A percentile compares a stretch with the other conserved stretches of the same genome.
Conservation (phyloP, 2,113 vertebrate genomes). For the Ibidorhyncha struthersii region DNA sequence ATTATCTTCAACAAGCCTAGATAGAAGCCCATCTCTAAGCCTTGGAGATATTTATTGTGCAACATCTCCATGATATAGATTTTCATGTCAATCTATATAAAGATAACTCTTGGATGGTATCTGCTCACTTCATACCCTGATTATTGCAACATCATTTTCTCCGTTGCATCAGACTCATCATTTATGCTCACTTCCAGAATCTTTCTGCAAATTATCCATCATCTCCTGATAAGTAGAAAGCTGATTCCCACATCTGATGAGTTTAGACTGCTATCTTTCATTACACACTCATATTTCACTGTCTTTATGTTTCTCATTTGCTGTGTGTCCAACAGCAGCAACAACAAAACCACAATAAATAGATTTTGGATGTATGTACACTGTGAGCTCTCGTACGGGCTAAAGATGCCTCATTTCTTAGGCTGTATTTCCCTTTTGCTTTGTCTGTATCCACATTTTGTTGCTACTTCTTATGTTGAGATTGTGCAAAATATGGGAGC, state of each 20-base stretch:
- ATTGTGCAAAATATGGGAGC: neutral
- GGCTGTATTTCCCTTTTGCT: neutral
- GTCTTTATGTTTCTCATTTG: neutral
- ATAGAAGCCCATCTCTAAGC: neutral
- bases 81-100: constrained; percentile 19
- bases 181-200: neutral
- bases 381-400: neutral
- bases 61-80: neutral
- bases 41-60: neutral
- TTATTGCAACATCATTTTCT: constrained; percentile 18
- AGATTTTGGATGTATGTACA: neutral
- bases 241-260: neutral
- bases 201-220: neutral
- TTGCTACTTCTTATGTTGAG: neutral
- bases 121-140: neutral
- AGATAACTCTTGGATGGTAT: constrained; percentile 6
- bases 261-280: neutral
- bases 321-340: neutral
- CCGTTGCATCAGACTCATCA: neutral
- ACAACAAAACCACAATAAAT: neutral
- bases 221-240: neutral
- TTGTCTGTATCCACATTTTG: neutral
- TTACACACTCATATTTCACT: neutral
- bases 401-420: neutral
- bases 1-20: neutral